A percentile compares a stretch with the other conserved stretches of the same genome.
Conservation (phyloP, 2,888 invertebrate species). For the Caenorhabditis macrosperma region DNA sequence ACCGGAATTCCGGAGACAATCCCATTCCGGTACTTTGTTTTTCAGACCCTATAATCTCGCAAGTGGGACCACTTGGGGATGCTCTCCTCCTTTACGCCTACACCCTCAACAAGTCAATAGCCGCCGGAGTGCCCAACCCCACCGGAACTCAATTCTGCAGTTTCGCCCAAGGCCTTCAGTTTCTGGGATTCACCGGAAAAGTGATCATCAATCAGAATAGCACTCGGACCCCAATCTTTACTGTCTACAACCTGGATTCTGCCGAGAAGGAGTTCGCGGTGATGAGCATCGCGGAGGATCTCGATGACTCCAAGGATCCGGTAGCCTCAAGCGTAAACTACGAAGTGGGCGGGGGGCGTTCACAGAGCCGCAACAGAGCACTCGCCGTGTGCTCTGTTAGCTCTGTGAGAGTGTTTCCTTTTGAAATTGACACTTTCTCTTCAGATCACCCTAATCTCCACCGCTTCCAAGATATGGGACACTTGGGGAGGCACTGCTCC, state of each 20-base stretch:
- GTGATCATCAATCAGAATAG: slow-evolving; percentile 62
- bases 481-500: slow-evolving; percentile 47
- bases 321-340: slow-evolving; percentile 50
- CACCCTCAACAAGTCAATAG: slow-evolving; percentile 53
- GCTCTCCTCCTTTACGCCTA: slow-evolving; percentile 61
- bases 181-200: slow-evolving; percentile 60
- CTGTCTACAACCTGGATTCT: slow-evolving; percentile 49
- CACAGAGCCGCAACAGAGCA: slow-evolving; percentile 14
- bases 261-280: slow-evolving; percentile 37
- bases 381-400: background rate
- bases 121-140: slow-evolving; percentile 41
- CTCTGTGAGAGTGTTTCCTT: slow-evolving; percentile 16
- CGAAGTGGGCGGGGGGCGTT: slow-evolving; percentile 14
- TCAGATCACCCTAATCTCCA: slow-evolving; percentile 30
- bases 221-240: slow-evolving; percentile 61
- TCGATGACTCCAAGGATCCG: slow-evolving; percentile 53
- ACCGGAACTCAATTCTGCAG: slow-evolving; percentile 55
- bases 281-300: slow-evolving; percentile 53
- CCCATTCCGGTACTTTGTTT: too few species aligned
- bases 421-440: background rate
- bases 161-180: slow-evolving; percentile 45
- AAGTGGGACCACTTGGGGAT: slow-evolving; percentile 60
- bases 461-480: slow-evolving; percentile 28
- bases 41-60: slow-evolving; percentile 37
- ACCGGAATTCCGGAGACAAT: background rate